Conservation (phyloP, 1,140 invertebrate species). For the Drosophila takahashii region DNA sequence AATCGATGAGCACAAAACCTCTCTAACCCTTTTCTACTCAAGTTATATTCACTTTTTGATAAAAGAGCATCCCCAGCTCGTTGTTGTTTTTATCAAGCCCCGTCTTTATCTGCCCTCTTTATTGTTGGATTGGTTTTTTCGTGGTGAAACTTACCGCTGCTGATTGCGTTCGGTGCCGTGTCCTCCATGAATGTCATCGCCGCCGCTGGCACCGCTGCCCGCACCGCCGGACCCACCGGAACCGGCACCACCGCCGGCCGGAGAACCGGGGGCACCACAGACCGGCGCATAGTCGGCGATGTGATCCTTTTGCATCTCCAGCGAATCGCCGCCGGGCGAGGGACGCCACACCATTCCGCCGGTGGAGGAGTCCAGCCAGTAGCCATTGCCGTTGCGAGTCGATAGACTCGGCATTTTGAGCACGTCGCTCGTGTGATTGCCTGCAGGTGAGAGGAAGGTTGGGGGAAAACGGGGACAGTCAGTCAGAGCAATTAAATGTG, state of each 20-base stretch:
- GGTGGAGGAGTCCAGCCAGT: constrained; percentile 84
- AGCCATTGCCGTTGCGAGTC: constrained; percentile 83
- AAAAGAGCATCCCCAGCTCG: constrained; percentile 13
- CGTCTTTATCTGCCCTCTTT: neutral
- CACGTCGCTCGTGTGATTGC: constrained; percentile 82
- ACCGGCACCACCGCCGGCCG: constrained; percentile 45
- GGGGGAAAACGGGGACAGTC: constrained; percentile 22
- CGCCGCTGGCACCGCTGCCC: constrained; percentile 41
- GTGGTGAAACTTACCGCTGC: constrained; percentile 79
- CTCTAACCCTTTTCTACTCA: too few relatives aligned
- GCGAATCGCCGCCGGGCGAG: constrained; percentile 76
- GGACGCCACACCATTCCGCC: constrained; percentile 84
- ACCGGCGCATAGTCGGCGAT: constrained; percentile 84
- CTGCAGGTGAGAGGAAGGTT: constrained; percentile 59
- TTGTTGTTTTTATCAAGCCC: neutral
- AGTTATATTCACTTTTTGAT: neutral
- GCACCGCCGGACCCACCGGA: constrained; percentile 36
- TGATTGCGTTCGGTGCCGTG: constrained; percentile 79
- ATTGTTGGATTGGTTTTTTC: constrained; percentile 27
- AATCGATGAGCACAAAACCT: too few relatives aligned
- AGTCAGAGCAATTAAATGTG: constrained; percentile 79
- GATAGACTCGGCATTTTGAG: constrained; percentile 84
- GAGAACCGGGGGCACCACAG: constrained; percentile 61
- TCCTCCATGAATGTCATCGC: constrained; percentile 78
- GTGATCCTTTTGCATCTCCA: constrained; percentile 84